A percentile compares a stretch with the other conserved stretches of the same genome.
These are phyloP conservation scores for Eurystomus gularis DNA, from an alignment of 2,113 vertebrate species.

Conservation along the genomic window DNA sequence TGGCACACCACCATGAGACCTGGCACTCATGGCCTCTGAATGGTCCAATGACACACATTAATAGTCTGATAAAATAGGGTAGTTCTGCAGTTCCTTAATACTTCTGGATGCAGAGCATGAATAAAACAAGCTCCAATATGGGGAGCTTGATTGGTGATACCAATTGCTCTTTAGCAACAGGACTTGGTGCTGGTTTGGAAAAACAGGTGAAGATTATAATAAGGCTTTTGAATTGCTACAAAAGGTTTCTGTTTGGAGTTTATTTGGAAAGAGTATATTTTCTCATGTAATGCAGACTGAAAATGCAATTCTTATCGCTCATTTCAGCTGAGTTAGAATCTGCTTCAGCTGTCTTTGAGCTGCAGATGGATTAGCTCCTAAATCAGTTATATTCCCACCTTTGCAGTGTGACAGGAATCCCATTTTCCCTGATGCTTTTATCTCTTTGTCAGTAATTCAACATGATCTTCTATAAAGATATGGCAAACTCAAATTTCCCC, in stretches of 20 bases:
- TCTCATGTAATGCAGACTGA: background rate
- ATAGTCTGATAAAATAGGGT: background rate
- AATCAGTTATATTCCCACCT: background rate
- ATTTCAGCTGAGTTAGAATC: background rate
- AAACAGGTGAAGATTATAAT: background rate
- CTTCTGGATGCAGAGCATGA: background rate
- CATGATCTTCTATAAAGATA: background rate
- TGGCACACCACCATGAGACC: background rate
- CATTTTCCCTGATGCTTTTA: background rate
- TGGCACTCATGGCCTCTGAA: background rate
- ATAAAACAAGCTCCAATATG: background rate
- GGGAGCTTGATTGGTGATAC: background rate
- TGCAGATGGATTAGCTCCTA: background rate
- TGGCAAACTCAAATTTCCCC: background rate
- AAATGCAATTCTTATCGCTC: background rate
- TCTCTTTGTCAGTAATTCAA: background rate
- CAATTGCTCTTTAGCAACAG: fast-evolving
- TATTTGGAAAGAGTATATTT: background rate
- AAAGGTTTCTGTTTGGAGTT: background rate
- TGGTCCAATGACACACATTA: background rate
- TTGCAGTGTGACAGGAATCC: background rate
- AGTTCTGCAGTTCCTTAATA: background rate
- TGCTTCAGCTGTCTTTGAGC: background rate
- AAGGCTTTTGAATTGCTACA: background rate
- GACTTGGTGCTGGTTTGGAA: background rate